A percentile compares a stretch with the other conserved stretches of the same genome.
phyloP scores from a whole-genome alignment of 2,113 vertebrate species.

The Brachyistius frenatus region DNA sequence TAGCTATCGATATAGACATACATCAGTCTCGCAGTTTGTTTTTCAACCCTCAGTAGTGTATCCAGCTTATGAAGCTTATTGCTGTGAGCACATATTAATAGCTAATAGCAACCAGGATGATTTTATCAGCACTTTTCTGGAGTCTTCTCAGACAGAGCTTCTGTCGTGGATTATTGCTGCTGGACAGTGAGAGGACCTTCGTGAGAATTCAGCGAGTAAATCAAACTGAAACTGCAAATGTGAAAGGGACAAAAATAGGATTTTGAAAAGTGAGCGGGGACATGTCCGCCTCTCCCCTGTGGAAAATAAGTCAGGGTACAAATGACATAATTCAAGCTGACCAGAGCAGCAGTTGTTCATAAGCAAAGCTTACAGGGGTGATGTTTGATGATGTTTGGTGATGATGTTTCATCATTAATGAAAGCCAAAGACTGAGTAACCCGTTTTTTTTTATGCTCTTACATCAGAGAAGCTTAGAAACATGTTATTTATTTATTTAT shows the following conservation, averaged over 20 bases:
- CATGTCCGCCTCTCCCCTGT: neutral
- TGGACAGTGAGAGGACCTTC: neutral
- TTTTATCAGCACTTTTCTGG: neutral
- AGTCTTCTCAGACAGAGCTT: neutral
- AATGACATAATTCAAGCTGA: slow-evolving; percentile 3
- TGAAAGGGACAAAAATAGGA: neutral
- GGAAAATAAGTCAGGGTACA: neutral
- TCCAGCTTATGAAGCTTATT: neutral
- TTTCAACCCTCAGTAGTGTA: neutral
- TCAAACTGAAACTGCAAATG: neutral
- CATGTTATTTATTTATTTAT: neutral
- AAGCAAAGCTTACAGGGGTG: neutral
- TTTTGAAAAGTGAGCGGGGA: neutral
- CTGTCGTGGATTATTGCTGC: neutral
- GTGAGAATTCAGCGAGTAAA: neutral
- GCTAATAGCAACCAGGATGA: neutral
- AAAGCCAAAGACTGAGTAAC: neutral
- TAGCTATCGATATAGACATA: too few species aligned
- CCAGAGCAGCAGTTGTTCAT: neutral
- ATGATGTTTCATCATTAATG: neutral
- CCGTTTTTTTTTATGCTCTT: neutral
- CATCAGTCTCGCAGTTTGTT: neutral
- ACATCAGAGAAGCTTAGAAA: neutral
- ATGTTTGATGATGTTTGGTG: too few species aligned
- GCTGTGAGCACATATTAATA: neutral